A percentile compares a stretch with the other conserved stretches of the same genome.
Conservation (phyloP, 2,797 vertebrate species). For the Enteromius treurensis region DNA sequence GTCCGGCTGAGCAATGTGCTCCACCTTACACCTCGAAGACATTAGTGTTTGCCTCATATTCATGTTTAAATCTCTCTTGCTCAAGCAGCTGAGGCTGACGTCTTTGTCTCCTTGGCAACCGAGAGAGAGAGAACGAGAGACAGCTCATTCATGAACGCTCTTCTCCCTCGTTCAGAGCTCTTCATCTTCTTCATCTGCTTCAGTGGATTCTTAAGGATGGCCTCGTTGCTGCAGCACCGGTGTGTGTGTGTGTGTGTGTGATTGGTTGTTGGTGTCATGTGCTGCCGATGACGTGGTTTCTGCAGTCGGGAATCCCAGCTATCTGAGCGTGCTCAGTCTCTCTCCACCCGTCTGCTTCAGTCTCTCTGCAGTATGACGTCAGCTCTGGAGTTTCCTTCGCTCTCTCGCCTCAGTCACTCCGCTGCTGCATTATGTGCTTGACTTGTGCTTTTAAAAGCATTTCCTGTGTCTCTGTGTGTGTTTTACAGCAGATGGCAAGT, state of each 20-base stretch:
- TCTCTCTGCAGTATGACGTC: slow-evolving; percentile 66
- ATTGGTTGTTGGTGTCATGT: slow-evolving; percentile 57
- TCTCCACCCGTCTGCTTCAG: slow-evolving; percentile 17
- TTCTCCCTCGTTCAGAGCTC: slow-evolving; percentile 46
- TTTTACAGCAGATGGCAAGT: slow-evolving; percentile 31
- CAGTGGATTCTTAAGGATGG: not conserved
- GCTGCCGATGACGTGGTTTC: slow-evolving; percentile 70
- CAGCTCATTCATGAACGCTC: slow-evolving; percentile 70
- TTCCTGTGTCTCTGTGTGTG: not conserved
- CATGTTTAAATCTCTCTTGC: slow-evolving; percentile 70
- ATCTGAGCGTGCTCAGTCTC: slow-evolving; percentile 57
- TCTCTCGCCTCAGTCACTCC: slow-evolving; percentile 13
- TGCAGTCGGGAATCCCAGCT: slow-evolving; percentile 77
- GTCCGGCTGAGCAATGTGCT: not conserved
- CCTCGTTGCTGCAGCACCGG: not conserved
- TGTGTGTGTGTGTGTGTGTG: slow-evolving; percentile 36
- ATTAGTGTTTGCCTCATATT: slow-evolving; percentile 56
- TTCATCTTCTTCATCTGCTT: slow-evolving; percentile 12
- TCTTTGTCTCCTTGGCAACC: slow-evolving; percentile 78
- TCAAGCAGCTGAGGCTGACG: slow-evolving; percentile 76
- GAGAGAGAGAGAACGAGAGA: not conserved
- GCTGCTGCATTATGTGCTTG: not conserved
- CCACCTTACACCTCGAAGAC: not conserved
- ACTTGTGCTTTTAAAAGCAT: slow-evolving; percentile 1
- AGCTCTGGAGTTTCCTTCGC: slow-evolving; percentile 58